phyloP scores from a whole-genome alignment of 2,797 vertebrate genomes.

The Crypturellus tataupa region DNA sequence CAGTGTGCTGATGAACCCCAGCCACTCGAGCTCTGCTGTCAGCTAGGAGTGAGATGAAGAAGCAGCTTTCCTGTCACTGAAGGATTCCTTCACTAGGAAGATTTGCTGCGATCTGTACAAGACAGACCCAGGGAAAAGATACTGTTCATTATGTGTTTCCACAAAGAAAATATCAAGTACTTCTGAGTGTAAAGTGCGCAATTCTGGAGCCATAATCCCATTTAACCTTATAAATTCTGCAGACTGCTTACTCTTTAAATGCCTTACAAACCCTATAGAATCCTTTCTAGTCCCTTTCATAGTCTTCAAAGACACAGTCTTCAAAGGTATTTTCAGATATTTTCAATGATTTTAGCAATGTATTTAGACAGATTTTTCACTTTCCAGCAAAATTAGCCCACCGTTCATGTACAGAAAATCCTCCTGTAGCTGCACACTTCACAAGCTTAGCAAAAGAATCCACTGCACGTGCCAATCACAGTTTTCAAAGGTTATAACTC shows the following conservation, averaged over 20 bases:
- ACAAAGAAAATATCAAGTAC: not conserved
- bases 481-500: constrained; percentile 53
- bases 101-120: not conserved
- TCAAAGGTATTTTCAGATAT: constrained; percentile 39
- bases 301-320: not conserved
- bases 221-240: constrained; percentile 3
- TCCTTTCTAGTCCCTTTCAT: constrained; percentile 7
- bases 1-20: not conserved
- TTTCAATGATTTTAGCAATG: constrained; percentile 44
- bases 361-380: constrained; percentile 54
- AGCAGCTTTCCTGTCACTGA: not conserved
- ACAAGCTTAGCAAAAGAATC: constrained; percentile 34
- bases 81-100: not conserved
- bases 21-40: not conserved
- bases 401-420: constrained; percentile 58
- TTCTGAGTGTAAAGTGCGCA: not conserved
- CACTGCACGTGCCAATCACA: constrained; percentile 47
- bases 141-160: not conserved
- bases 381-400: constrained; percentile 50
- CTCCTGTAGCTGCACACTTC: constrained; percentile 51
- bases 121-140: not conserved
- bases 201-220: not conserved
- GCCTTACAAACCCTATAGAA: not conserved
- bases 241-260: not conserved
- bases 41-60: not conserved